Percentiles rank a stretch among this genome's conserved stretches.
phyloP scores from a whole-genome alignment of 1,140 invertebrate genomes.

The Drosophila sechellia region DNA sequence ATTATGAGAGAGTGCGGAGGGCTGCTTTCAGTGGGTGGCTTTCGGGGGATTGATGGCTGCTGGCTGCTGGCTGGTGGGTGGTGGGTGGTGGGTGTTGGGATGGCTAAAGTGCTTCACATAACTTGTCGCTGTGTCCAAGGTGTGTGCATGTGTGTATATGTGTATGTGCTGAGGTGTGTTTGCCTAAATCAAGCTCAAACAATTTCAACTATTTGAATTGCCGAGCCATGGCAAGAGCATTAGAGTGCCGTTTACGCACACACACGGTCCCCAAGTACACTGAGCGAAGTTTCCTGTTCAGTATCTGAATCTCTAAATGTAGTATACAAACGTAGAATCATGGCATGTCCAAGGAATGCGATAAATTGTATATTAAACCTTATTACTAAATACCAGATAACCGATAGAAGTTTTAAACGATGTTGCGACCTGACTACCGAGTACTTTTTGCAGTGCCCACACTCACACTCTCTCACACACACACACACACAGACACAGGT shows the following conservation, averaged over 20 bases:
- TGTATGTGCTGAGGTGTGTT: slow-evolving; percentile 48
- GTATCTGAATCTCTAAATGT: not conserved
- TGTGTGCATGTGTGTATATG: slow-evolving; percentile 7
- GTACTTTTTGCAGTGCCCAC: not conserved
- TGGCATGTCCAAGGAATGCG: no score
- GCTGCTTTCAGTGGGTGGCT: slow-evolving; percentile 3
- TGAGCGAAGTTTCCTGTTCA: not conserved
- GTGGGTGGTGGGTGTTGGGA: slow-evolving; percentile 2
- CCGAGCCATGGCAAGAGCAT: slow-evolving; percentile 59
- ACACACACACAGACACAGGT: slow-evolving; percentile 12
- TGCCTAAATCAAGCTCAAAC: slow-evolving; percentile 79
- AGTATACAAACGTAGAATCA: not conserved
- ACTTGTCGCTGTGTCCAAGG: slow-evolving; percentile 55
- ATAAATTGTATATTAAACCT: no score
- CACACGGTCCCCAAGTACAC: slow-evolving; percentile 20
- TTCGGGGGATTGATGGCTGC: not conserved
- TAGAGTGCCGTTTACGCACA: slow-evolving; percentile 50
- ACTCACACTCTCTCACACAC: slow-evolving; percentile 4
- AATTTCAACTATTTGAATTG: slow-evolving; percentile 81
- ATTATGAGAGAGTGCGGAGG: slow-evolving; percentile 51
- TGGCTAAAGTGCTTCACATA: slow-evolving; percentile 73
- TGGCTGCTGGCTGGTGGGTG: not conserved
- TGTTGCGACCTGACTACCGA: not conserved
- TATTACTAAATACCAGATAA: not conserved
- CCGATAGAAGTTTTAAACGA: not conserved